phyloP scores from a whole-genome alignment of 2,797 vertebrate genomes.

The Borostomias antarcticus region DNA sequence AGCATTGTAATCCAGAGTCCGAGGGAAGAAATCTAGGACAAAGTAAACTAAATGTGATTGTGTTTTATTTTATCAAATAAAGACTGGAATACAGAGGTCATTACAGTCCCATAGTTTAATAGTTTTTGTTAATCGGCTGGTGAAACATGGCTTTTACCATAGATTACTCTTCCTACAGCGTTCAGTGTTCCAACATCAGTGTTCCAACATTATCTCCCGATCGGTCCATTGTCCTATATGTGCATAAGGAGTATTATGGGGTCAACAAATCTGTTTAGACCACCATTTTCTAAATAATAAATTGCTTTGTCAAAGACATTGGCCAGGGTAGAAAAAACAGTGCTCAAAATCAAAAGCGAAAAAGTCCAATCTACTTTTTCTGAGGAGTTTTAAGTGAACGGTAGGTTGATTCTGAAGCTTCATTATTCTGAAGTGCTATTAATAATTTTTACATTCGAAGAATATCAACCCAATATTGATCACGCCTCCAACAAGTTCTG shows the following conservation, averaged over 20 bases:
- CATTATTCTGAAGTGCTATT: not conserved
- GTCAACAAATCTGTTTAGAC: constrained; percentile 44
- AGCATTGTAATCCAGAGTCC: constrained; percentile 43
- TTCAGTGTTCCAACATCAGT: not conserved
- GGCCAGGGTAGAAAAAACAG: not conserved
- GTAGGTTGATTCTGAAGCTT: not conserved
- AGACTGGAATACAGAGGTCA: constrained; percentile 23
- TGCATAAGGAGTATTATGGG: constrained; percentile 29
- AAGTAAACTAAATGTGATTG: constrained; percentile 25
- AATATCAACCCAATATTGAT: not conserved
- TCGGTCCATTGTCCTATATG: constrained; percentile 15
- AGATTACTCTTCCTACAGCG: constrained; percentile 3
- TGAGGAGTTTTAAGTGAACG: not conserved
- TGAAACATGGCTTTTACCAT: constrained; percentile 49
- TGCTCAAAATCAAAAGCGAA: not conserved
- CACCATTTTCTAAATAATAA: constrained; percentile 20
- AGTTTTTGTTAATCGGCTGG: constrained; percentile 42
- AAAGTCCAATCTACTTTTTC: not conserved
- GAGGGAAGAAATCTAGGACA: constrained; percentile 40
- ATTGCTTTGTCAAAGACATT: not conserved
- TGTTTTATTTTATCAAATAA: constrained; percentile 15
- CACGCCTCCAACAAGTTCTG: not conserved
- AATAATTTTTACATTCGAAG: not conserved
- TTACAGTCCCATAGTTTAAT: constrained; percentile 38
- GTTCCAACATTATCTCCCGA: not conserved